phyloP scores from a whole-genome alignment of 1,140 invertebrate species.

The Monomorium pharaonis region DNA sequence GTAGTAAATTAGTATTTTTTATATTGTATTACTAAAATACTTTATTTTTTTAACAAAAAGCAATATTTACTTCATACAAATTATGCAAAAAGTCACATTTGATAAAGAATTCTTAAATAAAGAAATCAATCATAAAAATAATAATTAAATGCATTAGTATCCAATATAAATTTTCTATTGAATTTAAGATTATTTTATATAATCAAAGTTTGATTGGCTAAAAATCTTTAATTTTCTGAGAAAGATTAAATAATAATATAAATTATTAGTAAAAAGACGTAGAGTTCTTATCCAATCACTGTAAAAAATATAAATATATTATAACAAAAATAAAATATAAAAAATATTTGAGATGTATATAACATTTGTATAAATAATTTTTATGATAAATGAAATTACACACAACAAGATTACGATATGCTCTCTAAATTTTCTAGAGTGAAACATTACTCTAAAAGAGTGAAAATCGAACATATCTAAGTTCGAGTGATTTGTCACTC shows the following conservation, averaged over 20 bases:
- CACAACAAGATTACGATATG: too few species aligned
- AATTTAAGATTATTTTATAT: background rate
- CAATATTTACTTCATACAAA: background rate
- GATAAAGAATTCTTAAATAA: background rate
- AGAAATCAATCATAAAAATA: background rate
- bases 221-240: background rate
- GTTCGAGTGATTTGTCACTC: too few species aligned
- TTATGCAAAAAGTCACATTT: background rate
- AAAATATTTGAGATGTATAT: background rate
- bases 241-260: background rate
- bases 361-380: background rate
- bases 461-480: too few species aligned
- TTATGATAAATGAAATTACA: background rate
- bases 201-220: background rate
- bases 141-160: background rate
- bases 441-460: too few species aligned
- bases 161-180: background rate
- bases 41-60: background rate
- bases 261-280: background rate
- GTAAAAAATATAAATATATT: background rate
- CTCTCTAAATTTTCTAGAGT: too few species aligned
- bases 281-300: background rate
- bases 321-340: background rate
- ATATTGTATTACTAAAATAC: background rate
- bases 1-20: background rate